Conservation (phyloP, 64 coral and sea anemone genomes). For the Actinia equina region DNA sequence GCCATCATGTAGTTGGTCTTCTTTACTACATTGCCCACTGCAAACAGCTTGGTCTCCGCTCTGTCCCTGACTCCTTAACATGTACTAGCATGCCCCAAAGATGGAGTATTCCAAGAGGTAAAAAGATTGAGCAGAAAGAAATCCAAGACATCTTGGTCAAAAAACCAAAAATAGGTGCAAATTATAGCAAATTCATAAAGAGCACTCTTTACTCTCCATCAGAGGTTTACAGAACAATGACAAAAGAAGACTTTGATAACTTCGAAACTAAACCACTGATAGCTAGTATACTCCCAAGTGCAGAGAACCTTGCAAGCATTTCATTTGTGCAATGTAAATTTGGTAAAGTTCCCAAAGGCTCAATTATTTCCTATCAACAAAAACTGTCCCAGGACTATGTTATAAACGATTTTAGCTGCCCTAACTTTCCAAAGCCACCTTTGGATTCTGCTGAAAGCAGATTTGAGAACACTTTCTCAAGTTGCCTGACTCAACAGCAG, state of each 20-base stretch:
- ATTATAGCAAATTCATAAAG: constrained; percentile 64
- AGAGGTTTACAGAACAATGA: constrained; percentile 31
- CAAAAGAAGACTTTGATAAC: constrained; percentile 55
- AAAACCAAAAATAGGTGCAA: constrained; percentile 41
- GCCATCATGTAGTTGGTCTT: too few relatives aligned
- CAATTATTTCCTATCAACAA: constrained; percentile 64
- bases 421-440: constrained; percentile 35
- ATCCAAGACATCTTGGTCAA: constrained; percentile 50
- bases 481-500: constrained; percentile 23
- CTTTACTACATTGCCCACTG: too few relatives aligned
- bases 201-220: constrained; percentile 58
- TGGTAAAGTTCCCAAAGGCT: constrained; percentile 62
- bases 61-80: too few relatives aligned
- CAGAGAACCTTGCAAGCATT: constrained; percentile 45
- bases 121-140: constrained; percentile 18
- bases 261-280: constrained; percentile 55
- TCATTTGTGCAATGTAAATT: constrained; percentile 47
- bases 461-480: constrained; percentile 43
- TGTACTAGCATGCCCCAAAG: too few relatives aligned
- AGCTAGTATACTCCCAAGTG: constrained; percentile 48
- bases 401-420: constrained; percentile 60
- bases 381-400: constrained; percentile 61
- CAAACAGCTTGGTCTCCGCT: too few relatives aligned
- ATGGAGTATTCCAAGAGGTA: too few relatives aligned
- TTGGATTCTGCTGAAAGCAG: constrained; percentile 34